phyloP scores from a whole-genome alignment of 2,797 vertebrate species.

The Rhinatrema bivittatum region DNA sequence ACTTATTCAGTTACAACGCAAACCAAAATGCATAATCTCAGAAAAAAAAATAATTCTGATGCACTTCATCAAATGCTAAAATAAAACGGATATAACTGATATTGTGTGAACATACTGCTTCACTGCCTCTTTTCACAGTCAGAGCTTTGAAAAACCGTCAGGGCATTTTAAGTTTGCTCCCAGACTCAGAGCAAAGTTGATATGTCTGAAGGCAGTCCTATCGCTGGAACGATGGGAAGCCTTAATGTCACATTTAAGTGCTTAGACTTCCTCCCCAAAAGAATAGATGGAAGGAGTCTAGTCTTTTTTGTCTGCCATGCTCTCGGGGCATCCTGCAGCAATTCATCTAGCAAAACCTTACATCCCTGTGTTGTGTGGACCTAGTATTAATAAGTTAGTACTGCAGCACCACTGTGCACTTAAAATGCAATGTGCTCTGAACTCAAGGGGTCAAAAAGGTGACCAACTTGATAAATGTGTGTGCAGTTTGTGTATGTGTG shows the following conservation, averaged over 20 bases:
- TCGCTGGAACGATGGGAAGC: conserved; percentile 9
- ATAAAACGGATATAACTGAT: conserved; percentile 18
- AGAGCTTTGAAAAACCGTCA: conserved; percentile 20
- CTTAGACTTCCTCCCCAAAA: conserved; percentile 5
- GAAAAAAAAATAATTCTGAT: conserved; percentile 21
- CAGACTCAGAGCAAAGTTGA: not conserved
- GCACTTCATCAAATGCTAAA: conserved; percentile 22
- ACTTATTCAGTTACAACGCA: too few relatives aligned
- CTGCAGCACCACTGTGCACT: too few relatives aligned
- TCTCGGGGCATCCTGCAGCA: too few relatives aligned
- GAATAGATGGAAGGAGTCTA: conserved; percentile 5
- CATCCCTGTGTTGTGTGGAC: too few relatives aligned
- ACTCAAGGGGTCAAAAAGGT: too few relatives aligned
- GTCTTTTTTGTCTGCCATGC: too few relatives aligned
- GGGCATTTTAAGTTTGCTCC: not conserved
- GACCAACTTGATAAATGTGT: too few relatives aligned
- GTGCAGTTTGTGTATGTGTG: too few relatives aligned
- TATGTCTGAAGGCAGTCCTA: conserved; percentile 19
- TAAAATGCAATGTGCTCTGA: too few relatives aligned
- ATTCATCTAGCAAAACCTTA: too few relatives aligned
- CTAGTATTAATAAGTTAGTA: too few relatives aligned
- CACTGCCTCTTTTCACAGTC: conserved; percentile 18
- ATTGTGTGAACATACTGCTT: conserved; percentile 14
- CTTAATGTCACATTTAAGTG: conserved; percentile 10
- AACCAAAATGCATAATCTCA: too few relatives aligned